Evolutionary conservation across 2,888 invertebrate species (phyloP).

Genomic region (Eupsilia transversa): DNA sequence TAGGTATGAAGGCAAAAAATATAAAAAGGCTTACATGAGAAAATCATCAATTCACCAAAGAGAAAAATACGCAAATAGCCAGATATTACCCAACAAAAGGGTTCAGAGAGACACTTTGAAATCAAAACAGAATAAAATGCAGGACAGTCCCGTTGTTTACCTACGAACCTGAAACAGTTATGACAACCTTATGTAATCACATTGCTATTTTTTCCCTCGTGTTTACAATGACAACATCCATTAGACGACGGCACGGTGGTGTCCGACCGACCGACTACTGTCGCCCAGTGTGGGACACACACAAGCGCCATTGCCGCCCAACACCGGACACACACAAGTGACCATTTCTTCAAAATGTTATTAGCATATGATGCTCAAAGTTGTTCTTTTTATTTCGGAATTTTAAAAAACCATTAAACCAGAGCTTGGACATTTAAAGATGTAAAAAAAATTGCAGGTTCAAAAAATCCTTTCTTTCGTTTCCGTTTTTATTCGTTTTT

Average conservation of each 20-base stretch:
- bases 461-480: too few species aligned
- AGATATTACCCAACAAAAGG: slow-evolving; percentile 50
- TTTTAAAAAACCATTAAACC: background rate
- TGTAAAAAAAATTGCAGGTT: background rate
- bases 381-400: slow-evolving; percentile 9
- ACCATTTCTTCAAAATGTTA: slow-evolving; percentile 76
- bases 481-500: too few species aligned
- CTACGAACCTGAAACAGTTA: slow-evolving; percentile 67
- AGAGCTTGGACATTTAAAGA: background rate
- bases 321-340: slow-evolving; percentile 69
- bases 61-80: slow-evolving; percentile 37
- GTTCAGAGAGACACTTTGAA: slow-evolving; percentile 65
- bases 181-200: slow-evolving; percentile 69
- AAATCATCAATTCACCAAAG: slow-evolving; percentile 17
- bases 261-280: slow-evolving; percentile 69
- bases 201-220: slow-evolving; percentile 71
- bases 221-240: slow-evolving; percentile 85
- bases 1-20: background rate
- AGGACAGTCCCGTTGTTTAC: slow-evolving; percentile 63
- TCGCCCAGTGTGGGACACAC: slow-evolving; percentile 73
- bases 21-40: slow-evolving; percentile 1
- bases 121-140: slow-evolving; percentile 66
- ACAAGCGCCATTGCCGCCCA: slow-evolving; percentile 72
- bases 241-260: slow-evolving; percentile 69
- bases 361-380: slow-evolving; percentile 65